Conservation (phyloP, 2,888 invertebrate species). For the Pterostichus madidus region DNA sequence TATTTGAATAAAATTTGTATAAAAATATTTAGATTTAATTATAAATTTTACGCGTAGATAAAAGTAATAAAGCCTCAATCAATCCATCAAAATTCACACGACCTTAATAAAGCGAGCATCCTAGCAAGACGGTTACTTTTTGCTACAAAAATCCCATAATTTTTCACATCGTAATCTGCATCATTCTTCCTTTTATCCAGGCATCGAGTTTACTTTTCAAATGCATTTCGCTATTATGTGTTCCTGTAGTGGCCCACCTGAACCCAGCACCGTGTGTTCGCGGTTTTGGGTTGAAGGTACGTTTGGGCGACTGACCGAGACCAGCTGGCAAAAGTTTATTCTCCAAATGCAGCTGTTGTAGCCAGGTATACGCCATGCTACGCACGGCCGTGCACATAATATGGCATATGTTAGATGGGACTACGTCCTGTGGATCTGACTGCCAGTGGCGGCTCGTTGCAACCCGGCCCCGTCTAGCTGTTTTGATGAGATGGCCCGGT, state of each 20-base stretch:
- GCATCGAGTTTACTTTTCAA: constrained; percentile 71
- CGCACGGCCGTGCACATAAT: constrained; percentile 70
- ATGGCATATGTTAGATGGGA: constrained; percentile 73
- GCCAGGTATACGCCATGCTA: constrained; percentile 69
- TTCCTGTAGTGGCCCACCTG: constrained; percentile 18
- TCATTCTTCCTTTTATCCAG: constrained; percentile 62
- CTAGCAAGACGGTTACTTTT: constrained; percentile 51
- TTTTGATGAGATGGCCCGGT: too few relatives aligned
- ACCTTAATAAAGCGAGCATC: neutral
- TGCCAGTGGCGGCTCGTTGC: constrained; percentile 46
- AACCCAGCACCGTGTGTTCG: constrained; percentile 70
- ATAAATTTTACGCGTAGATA: too few relatives aligned
- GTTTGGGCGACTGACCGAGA: constrained; percentile 70
- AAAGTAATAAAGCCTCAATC: neutral
- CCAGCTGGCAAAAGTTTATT: constrained; percentile 78
- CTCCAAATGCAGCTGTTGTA: constrained; percentile 77
- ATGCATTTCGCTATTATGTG: constrained; percentile 76
- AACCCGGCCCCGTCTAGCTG: too few relatives aligned
- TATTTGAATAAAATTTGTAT: too few relatives aligned
- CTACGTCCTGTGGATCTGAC: constrained; percentile 40
- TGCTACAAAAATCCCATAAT: constrained; percentile 61
- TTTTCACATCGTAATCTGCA: constrained; percentile 66
- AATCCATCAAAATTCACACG: constrained; percentile 8
- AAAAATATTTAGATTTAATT: too few relatives aligned
- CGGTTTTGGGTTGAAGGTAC: constrained; percentile 72